Percentiles rank a stretch among this genome's conserved stretches.
Conservation (phyloP, 2,797 vertebrate species). For the Aphelocoma californica region DNA sequence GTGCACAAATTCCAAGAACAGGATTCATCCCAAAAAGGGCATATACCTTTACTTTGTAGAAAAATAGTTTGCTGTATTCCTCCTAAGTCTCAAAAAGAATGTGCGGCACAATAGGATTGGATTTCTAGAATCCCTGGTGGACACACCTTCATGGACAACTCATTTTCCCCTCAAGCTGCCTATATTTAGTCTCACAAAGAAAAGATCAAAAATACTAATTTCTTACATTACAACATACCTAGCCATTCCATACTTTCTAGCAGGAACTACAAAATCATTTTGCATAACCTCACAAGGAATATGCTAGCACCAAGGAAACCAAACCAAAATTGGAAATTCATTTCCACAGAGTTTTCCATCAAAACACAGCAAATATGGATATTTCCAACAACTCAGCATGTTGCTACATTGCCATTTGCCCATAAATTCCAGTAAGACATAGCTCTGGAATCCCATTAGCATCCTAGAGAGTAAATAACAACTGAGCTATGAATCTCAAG, state of each 20-base stretch:
- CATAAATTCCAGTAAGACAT: conserved; percentile 45
- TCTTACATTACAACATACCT: not conserved
- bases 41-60: not conserved
- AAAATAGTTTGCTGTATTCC: not conserved
- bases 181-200: not conserved
- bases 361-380: conserved; percentile 35
- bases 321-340: conserved; percentile 13
- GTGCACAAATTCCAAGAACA: not conserved
- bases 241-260: not conserved
- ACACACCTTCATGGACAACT: not conserved
- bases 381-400: conserved; percentile 44
- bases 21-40: not conserved
- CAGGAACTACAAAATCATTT: not conserved
- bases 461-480: conserved; percentile 53
- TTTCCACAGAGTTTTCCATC: conserved; percentile 4
- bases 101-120: not conserved
- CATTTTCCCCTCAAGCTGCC: not conserved
- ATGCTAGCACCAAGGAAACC: not conserved
- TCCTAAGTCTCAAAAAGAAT: not conserved
- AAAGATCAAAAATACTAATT: not conserved
- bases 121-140: not conserved
- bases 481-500: conserved; percentile 23
- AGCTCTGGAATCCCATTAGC: conserved; percentile 29
- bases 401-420: conserved; percentile 11
- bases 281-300: not conserved